phyloP scores from a whole-genome alignment of 1,140 invertebrate species.

The Aphaenogaster ashmeadi region DNA sequence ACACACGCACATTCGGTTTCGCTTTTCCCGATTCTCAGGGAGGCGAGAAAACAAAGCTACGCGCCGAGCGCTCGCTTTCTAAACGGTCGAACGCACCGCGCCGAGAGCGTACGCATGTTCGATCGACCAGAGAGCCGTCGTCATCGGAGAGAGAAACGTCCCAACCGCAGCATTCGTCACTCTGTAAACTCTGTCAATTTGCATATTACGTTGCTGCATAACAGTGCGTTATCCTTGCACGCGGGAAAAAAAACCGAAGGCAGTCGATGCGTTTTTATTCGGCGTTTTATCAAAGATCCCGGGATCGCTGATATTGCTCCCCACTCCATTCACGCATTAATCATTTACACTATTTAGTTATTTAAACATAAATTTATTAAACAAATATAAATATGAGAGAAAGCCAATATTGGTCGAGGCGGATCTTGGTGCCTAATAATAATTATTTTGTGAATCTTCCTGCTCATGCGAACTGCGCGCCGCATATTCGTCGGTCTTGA shows the following conservation, averaged over 20 bases:
- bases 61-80: slow-evolving; percentile 68
- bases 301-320: neutral
- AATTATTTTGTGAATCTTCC: no score
- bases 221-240: neutral
- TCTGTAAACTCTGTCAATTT: slow-evolving; percentile 53
- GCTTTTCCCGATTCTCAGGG: slow-evolving; percentile 70
- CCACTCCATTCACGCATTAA: neutral
- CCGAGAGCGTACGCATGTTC: slow-evolving; percentile 43
- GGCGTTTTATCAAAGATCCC: neutral
- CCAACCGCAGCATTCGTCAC: neutral
- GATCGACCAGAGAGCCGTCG: slow-evolving; percentile 54
- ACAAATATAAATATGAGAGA: no score
- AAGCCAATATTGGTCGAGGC: no score
- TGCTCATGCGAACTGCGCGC: no score
- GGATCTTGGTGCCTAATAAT: no score
- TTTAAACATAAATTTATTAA: neutral
- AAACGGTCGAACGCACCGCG: slow-evolving; percentile 73
- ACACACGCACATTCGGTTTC: slow-evolving; percentile 58
- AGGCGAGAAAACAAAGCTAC: slow-evolving; percentile 71
- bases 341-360: neutral
- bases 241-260: neutral
- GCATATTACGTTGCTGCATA: slow-evolving; percentile 7
- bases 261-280: neutral
- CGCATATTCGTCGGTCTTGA: no score
- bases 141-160: slow-evolving; percentile 43